Evolutionary conservation across 1,140 invertebrate genomes (phyloP).

Genomic region (Thereuonema tuberculata): DNA sequence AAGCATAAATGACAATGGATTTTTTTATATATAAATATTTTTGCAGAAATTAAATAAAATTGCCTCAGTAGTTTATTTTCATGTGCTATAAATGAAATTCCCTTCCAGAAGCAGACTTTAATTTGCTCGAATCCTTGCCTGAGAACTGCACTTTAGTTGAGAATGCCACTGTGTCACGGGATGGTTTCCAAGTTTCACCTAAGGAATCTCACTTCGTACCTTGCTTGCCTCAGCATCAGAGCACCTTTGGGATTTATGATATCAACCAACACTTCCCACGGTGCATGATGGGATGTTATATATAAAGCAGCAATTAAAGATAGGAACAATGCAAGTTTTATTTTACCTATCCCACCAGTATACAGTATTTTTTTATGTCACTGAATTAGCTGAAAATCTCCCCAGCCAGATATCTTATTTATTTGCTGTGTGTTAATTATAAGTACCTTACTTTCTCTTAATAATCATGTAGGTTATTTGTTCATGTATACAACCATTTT

Average conservation of each 20-base stretch:
- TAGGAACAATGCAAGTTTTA: background rate
- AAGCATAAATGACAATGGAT: too few species aligned
- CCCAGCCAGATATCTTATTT: constrained; percentile 6
- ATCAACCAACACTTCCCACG: background rate
- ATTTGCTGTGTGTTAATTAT: too few species aligned
- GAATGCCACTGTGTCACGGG: too few species aligned
- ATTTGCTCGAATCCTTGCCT: too few species aligned
- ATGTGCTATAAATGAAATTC: background rate
- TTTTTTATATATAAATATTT: too few species aligned
- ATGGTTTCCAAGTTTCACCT: background rate
- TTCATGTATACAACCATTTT: too few species aligned
- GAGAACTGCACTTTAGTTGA: background rate
- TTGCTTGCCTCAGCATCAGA: background rate
- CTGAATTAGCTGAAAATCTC: background rate
- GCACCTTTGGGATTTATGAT: background rate
- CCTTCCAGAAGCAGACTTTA: background rate
- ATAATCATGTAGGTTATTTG: too few species aligned
- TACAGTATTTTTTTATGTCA: background rate
- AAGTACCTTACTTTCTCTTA: too few species aligned
- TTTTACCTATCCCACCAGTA: background rate
- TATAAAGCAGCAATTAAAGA: background rate
- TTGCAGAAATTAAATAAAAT: too few species aligned
- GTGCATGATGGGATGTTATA: constrained; percentile 7
- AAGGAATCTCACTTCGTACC: background rate
- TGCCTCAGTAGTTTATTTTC: too few species aligned